phyloP scores from a whole-genome alignment of 2,888 invertebrate genomes.

The Ichneumon xanthorius region DNA sequence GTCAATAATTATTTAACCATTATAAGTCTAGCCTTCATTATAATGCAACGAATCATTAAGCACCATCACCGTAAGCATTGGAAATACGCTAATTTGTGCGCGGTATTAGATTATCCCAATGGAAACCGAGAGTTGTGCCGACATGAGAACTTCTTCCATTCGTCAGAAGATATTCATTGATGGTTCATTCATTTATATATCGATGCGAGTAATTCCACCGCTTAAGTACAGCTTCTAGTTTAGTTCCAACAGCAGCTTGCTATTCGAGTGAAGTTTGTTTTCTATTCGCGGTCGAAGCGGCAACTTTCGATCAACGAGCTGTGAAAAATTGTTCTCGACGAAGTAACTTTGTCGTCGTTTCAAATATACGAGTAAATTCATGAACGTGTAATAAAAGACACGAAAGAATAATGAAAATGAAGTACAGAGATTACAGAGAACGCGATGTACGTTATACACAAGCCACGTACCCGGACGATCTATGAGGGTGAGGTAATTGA shows the following conservation, averaged over 20 bases:
- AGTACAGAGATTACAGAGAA: conserved; percentile 16
- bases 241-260: conserved; percentile 27
- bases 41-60: conserved; percentile 3
- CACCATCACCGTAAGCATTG: conserved; percentile 37
- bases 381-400: conserved; percentile 2
- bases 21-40: not conserved
- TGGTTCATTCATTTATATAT: conserved; percentile 6
- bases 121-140: conserved; percentile 28
- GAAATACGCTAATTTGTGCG: conserved; percentile 18
- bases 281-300: not conserved
- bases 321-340: not conserved
- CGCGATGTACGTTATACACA: conserved; percentile 46
- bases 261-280: not conserved
- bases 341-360: not conserved
- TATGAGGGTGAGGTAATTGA: conserved; percentile 16
- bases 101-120: conserved; percentile 38
- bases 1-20: not conserved
- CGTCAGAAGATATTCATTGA: conserved; percentile 20
- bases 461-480: conserved; percentile 38
- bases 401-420: conserved; percentile 19
- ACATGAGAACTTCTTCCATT: conserved; percentile 9
- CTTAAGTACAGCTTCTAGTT: not conserved
- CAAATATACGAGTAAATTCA: not conserved
- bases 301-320: not conserved
- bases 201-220: conserved; percentile 34